These are phyloP conservation scores for Scalopus aquaticus DNA, from an alignment of 2,113 vertebrate species.

Conservation along the genomic window DNA sequence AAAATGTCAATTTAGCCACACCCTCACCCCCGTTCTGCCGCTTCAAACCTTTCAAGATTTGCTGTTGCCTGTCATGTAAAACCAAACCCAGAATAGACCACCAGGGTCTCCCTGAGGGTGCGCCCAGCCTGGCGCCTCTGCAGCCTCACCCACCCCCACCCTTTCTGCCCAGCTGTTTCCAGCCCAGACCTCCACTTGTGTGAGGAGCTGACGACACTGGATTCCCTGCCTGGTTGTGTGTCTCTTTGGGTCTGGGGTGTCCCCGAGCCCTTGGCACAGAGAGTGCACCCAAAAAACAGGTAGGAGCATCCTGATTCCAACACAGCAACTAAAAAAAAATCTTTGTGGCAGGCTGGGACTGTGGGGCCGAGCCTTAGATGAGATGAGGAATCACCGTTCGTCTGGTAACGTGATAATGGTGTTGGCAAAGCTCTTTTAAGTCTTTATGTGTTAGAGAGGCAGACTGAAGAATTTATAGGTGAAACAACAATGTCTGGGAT, in stretches of 20 bases:
- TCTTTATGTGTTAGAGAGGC: background rate
- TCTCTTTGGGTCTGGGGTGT: background rate
- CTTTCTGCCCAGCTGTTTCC: background rate
- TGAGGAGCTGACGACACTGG: background rate
- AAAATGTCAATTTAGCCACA: background rate
- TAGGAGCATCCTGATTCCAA: background rate
- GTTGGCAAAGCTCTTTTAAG: background rate
- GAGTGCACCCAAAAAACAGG: background rate
- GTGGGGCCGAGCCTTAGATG: background rate
- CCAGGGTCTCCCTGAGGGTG: background rate
- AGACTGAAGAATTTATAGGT: conserved; percentile 27
- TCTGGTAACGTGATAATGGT: background rate
- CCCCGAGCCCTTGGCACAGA: background rate
- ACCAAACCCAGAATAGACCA: background rate
- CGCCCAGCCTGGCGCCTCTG: background rate
- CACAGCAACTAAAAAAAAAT: background rate
- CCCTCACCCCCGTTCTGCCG: background rate
- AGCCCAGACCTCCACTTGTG: background rate
- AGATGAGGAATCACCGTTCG: background rate
- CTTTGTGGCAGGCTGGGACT: background rate
- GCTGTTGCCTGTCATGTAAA: background rate
- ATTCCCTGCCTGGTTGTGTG: background rate
- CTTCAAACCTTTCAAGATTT: background rate
- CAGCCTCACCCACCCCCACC: background rate
- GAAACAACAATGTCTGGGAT: background rate